Percentiles rank a stretch among this genome's conserved stretches.
Conservation (phyloP, 2,113 vertebrate genomes). For the Burhinus oedicnemus region DNA sequence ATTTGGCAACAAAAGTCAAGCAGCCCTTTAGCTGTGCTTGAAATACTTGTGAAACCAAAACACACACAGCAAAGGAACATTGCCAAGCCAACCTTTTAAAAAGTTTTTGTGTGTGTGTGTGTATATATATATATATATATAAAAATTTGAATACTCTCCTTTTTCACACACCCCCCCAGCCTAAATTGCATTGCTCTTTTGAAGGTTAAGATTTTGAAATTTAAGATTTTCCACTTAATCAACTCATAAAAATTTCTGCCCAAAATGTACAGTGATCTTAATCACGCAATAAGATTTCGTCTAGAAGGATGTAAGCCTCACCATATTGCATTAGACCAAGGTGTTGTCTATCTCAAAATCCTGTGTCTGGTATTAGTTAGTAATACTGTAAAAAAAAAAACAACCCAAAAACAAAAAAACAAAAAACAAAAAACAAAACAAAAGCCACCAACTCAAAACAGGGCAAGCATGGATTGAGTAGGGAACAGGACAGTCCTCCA, state of each 20-base stretch:
- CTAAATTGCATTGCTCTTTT: background rate
- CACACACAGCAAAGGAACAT: background rate
- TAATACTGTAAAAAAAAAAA: background rate
- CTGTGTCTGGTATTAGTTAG: background rate
- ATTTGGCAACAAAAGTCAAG: conserved; percentile 43
- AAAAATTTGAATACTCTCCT: background rate
- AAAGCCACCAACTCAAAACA: background rate
- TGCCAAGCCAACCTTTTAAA: background rate
- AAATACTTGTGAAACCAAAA: conserved; percentile 63
- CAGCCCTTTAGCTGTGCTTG: conserved; percentile 40
- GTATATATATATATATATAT: background rate
- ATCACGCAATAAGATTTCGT: background rate
- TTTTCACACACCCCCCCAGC: background rate
- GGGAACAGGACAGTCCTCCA: background rate
- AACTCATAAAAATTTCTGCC: background rate
- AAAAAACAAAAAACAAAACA: too few species aligned
- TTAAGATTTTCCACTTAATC: background rate
- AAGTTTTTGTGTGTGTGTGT: background rate
- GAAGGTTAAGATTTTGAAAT: background rate
- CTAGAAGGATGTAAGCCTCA: background rate
- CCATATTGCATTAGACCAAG: background rate
- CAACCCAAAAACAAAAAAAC: too few species aligned
- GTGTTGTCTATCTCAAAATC: background rate
- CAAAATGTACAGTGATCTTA: background rate
- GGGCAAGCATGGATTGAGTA: background rate